Conservation (phyloP, 2,888 invertebrate genomes). For the Endotricha flammealis region DNA sequence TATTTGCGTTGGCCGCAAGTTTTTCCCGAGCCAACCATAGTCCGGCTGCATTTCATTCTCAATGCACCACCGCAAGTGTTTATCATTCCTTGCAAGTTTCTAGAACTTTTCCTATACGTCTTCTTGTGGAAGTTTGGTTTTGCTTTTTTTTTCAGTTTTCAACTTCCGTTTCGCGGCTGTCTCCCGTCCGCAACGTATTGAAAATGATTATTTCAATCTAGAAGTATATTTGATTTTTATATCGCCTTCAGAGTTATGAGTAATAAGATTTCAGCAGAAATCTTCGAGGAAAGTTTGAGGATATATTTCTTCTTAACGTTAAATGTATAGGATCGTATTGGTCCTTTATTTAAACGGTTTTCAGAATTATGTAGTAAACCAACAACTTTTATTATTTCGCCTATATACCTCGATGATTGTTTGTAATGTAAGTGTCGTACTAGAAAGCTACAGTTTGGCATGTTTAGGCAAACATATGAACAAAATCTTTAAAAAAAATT, state of each 20-base stretch:
- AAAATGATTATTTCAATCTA: neutral
- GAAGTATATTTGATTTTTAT: neutral
- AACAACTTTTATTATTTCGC: too few relatives aligned
- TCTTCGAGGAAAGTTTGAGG: too few relatives aligned
- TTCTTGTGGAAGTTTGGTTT: neutral
- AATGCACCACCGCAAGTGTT: constrained; percentile 5
- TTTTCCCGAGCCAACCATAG: constrained; percentile 4
- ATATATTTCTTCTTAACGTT: too few relatives aligned
- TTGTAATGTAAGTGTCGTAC: too few relatives aligned
- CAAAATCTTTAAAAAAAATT: too few relatives aligned
- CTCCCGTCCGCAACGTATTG: neutral
- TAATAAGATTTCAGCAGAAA: neutral
- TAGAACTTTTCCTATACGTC: constrained; percentile 10
- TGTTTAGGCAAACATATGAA: too few relatives aligned
- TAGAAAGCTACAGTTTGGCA: too few relatives aligned
- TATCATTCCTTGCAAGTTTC: constrained; percentile 10
- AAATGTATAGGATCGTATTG: too few relatives aligned
- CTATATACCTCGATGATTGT: too few relatives aligned
- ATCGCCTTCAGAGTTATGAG: neutral
- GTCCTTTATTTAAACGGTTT: too few relatives aligned
- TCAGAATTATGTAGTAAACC: too few relatives aligned
- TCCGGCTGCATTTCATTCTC: constrained; percentile 1
- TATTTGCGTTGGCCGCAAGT: neutral
- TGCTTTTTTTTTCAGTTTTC: neutral
- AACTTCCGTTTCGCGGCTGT: neutral